A percentile compares a stretch with the other conserved stretches of the same genome.
Conservation (phyloP, 2,113 vertebrate genomes). For the Empidonax alnorum region DNA sequence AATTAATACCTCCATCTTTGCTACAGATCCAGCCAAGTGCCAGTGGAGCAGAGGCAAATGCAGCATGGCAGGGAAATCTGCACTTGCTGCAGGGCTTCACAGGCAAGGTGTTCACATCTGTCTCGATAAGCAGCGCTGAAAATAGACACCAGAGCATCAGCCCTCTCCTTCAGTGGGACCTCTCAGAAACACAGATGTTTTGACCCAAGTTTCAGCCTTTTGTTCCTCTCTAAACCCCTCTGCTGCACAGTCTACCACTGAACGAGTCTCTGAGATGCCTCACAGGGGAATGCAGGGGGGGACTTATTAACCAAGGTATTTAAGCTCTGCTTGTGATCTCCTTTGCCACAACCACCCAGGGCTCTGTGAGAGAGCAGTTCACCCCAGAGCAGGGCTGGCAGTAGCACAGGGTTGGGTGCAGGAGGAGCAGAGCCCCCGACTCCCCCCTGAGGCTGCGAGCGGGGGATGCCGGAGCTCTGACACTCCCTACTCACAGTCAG, state of each 20-base stretch:
- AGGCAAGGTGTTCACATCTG: neutral
- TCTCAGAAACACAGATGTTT: neutral
- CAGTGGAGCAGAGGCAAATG: neutral
- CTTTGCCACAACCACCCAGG: fast-evolving
- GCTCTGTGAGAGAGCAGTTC: neutral
- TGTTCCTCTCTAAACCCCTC: neutral
- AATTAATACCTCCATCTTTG: neutral
- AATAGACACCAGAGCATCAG: neutral
- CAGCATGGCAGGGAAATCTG: neutral
- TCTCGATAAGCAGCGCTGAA: neutral
- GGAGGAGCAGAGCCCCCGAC: fast-evolving
- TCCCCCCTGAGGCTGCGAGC: neutral
- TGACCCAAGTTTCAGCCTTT: neutral
- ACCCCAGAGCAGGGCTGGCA: neutral
- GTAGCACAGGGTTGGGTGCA: neutral
- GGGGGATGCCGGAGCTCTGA: neutral
- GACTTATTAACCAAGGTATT: no score
- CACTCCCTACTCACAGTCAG: neutral
- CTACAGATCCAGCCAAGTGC: neutral
- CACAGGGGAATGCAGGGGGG: fast-evolving
- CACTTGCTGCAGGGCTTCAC: neutral
- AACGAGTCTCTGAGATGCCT: neutral
- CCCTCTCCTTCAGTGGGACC: neutral
- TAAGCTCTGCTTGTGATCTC: neutral
- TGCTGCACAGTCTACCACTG: neutral